These are phyloP conservation scores for Dreissena polymorpha DNA, from an alignment of 1,140 invertebrate genomes.

Conservation along the genomic window DNA sequence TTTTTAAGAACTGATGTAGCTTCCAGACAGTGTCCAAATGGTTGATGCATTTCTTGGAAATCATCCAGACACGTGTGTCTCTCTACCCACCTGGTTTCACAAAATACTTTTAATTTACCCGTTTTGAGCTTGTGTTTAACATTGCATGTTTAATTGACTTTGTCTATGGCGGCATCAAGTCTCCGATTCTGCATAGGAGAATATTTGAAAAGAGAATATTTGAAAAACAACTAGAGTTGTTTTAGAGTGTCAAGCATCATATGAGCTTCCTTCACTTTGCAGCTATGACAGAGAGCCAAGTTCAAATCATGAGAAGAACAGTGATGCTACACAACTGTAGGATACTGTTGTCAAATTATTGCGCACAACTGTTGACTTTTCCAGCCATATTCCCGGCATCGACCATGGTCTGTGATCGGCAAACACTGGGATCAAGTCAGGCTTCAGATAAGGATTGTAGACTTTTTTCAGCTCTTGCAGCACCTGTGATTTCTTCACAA, in stretches of 20 bases:
- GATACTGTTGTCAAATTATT: slow-evolving; percentile 35
- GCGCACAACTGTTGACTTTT: slow-evolving; percentile 38
- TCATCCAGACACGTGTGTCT: slow-evolving; percentile 53
- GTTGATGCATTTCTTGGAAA: slow-evolving; percentile 53
- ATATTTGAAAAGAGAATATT: slow-evolving; percentile 61
- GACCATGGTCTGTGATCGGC: slow-evolving; percentile 59
- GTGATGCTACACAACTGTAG: slow-evolving; percentile 55
- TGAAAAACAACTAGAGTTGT: slow-evolving; percentile 56
- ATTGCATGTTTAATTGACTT: slow-evolving; percentile 21
- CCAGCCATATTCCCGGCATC: slow-evolving; percentile 59
- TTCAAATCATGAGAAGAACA: slow-evolving; percentile 58
- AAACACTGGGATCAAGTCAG: slow-evolving; percentile 38
- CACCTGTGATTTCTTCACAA: slow-evolving; percentile 55
- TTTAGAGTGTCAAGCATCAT: slow-evolving; percentile 54
- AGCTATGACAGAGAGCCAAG: slow-evolving; percentile 53
- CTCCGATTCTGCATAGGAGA: slow-evolving; percentile 53
- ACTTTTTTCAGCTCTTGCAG: slow-evolving; percentile 32
- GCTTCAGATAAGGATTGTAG: slow-evolving; percentile 34
- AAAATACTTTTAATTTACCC: slow-evolving; percentile 48
- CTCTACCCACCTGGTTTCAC: slow-evolving; percentile 55
- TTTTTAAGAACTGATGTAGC: slow-evolving; percentile 33
- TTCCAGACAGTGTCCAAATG: slow-evolving; percentile 36
- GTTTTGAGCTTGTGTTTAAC: slow-evolving; percentile 11
- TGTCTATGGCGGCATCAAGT: slow-evolving; percentile 43
- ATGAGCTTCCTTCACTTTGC: slow-evolving; percentile 58